A percentile compares a stretch with the other conserved stretches of the same genome.
phyloP scores from a whole-genome alignment of 1,140 invertebrate species.

The Microplitis demolitor region DNA sequence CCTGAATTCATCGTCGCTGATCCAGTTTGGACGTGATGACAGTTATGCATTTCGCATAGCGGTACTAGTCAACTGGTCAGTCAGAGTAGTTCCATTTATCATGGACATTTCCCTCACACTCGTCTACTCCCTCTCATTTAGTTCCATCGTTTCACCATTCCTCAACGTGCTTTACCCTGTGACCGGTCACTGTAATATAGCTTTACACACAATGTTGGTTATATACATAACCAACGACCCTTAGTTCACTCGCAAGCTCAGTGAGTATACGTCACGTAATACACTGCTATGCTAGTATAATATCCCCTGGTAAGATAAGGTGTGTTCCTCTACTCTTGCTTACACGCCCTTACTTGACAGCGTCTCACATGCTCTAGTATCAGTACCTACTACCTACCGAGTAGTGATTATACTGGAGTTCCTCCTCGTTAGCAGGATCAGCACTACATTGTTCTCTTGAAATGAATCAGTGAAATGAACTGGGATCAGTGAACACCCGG shows the following conservation, averaged over 20 bases:
- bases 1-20: slow-evolving; percentile 34
- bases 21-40: slow-evolving; percentile 51
- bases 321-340: slow-evolving; percentile 25
- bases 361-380: neutral
- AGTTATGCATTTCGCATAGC: slow-evolving; percentile 51
- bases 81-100: slow-evolving; percentile 45
- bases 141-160: neutral
- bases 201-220: slow-evolving; percentile 9
- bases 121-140: neutral
- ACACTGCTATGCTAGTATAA: slow-evolving; percentile 37
- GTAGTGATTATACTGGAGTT: slow-evolving; percentile 47
- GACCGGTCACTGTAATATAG: slow-evolving; percentile 18
- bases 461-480: too few species aligned
- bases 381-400: slow-evolving; percentile 12
- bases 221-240: slow-evolving; percentile 18
- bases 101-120: slow-evolving; percentile 20
- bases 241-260: slow-evolving; percentile 16
- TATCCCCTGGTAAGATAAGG: slow-evolving; percentile 34
- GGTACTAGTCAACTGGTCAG: slow-evolving; percentile 39
- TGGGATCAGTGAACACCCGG: too few species aligned
- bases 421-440: slow-evolving; percentile 46
- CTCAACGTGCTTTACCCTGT: neutral
- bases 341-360: slow-evolving; percentile 27
- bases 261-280: slow-evolving; percentile 44
- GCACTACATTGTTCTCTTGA: slow-evolving; percentile 29